Evolutionary conservation across 2,113 vertebrate genomes (phyloP).

Genomic region (Cyanoramphus novaezelandiae): DNA sequence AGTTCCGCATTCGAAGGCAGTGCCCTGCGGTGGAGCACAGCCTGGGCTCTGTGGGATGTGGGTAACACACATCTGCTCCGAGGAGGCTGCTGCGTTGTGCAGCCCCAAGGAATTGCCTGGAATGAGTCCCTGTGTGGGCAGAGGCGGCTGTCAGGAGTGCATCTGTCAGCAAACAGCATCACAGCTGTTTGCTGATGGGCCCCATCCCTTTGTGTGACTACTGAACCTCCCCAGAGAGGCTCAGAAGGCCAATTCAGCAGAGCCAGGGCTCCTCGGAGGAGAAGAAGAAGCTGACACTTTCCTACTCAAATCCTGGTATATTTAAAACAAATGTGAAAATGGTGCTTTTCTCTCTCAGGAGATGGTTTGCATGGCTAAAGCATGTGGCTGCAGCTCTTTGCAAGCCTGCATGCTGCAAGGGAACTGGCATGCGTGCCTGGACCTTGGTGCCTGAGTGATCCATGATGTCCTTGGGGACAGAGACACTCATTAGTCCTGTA

Average conservation of each 20-base stretch:
- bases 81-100: neutral
- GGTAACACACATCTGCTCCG: neutral
- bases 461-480: rapidly evolving
- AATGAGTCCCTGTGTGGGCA: neutral
- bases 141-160: neutral
- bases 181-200: neutral
- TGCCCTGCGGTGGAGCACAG: rapidly evolving
- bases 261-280: neutral
- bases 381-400: neutral
- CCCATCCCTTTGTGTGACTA: neutral
- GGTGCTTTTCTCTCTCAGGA: neutral
- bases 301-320: neutral
- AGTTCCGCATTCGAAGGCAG: neutral
- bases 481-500: neutral
- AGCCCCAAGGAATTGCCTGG: neutral
- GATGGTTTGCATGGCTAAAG: neutral
- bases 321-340: neutral
- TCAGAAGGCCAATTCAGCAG: neutral
- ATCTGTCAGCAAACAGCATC: neutral
- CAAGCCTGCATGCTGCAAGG: neutral
- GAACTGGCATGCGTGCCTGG: rapidly evolving
- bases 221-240: neutral
- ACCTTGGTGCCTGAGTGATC: rapidly evolving
- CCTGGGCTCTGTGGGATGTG: neutral
- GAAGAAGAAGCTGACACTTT: neutral